Evolutionary conservation across 2,113 vertebrate species (phyloP), one percentile per base, ranked within the genome.

Genomic region (Polyodon spathula): DNA sequence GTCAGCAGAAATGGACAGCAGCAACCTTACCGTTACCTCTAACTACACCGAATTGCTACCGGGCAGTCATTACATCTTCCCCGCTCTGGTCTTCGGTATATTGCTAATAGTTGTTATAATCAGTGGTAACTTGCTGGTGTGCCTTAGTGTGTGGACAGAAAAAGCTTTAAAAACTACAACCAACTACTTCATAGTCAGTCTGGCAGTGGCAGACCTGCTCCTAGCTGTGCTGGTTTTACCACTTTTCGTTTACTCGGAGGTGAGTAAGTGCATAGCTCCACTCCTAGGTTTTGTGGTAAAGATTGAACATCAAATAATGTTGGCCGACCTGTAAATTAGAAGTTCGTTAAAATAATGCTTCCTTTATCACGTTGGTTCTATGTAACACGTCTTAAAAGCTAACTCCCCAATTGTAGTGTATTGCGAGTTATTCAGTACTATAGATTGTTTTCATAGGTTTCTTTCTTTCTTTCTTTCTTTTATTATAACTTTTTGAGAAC

Each of bases 171-270:
- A 91, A 78, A 97, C 95, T 11, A 94, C 94, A 40, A 95, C 94
- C 40, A 98, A 97, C 83, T 93, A 90, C 78, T 97, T 97, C 82
- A 90, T 97, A 57, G 87, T 94, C 73, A 97, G 94, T 68, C 75
- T 96, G 68, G 95, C 95, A 52, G 88, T 88, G 4, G 86, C 95
- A 0, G 94, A 95, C 73, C 74, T 95, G 2, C 88, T 95, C 8
- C 83, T 96, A 59, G 93, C 93, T 0, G 60, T 97, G 5, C 84
- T 97, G 37, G 95, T 97, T 2, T 79, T 97, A 68, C 94, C 95
- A 0, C 90, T 96, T 43, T 97, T 88, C 66, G 92, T 97, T 52
- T 95, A 91, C 72, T 87, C 92, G 1, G 92, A 97, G 93, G 94
- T 98, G 74, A 86, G 84, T 74, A 16, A 16, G 15, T 4, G 11